Base-by-base conservation (phyloP, 2,888 invertebrate species). In the Machimus rusticus region DNA sequence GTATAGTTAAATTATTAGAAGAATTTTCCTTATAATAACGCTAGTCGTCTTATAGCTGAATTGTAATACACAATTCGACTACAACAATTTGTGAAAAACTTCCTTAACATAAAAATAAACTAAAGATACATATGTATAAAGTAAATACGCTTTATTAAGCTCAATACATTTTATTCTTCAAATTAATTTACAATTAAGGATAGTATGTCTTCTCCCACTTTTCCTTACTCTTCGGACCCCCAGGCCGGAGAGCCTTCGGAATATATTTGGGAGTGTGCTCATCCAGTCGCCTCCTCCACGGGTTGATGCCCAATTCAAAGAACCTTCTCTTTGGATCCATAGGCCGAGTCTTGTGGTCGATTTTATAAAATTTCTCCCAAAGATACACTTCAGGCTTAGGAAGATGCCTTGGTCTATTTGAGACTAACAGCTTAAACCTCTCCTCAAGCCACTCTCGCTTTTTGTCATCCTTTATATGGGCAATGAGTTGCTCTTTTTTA, bases 321-420 rank as follows among this genome's bases (percentile, higher is more conserved):
- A 95, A 96, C 81, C 96, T 94, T 86, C 94, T 93, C 90, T 94
- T 95, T 8, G 95, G 93, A 84, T 97, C 97, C 92, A 95, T 91
- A 79, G 94, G 94, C 88, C 96, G 93, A 0, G 95, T 96, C 14
- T 96, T 94, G 90, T 95, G 93, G 90, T 95, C 93, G 28, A 96
- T 95, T 91, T 97, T 96, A 91, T 97, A 98, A 89, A 98, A 96
- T 89, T 94, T 94, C 91, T 98, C 97, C 98, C 98, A 98, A 87
- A 95, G 91, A 90, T 96, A 96, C 51, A 95, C 93, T 93, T 98
- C 97, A 31, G 96, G 96, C 14, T 92, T 88, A 76, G 94, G 92
- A 28, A 94, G 93, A 90, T 95, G 94, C 87, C 94, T 94, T 0
- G 95, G 95, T 89, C 96, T 94, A 91, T 96, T 96, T 1, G 96